A percentile compares a stretch with the other conserved stretches of the same genome.
Evolutionary conservation across 2,113 vertebrate genomes (phyloP).

Genomic region (Cinclus mexicanus): DNA sequence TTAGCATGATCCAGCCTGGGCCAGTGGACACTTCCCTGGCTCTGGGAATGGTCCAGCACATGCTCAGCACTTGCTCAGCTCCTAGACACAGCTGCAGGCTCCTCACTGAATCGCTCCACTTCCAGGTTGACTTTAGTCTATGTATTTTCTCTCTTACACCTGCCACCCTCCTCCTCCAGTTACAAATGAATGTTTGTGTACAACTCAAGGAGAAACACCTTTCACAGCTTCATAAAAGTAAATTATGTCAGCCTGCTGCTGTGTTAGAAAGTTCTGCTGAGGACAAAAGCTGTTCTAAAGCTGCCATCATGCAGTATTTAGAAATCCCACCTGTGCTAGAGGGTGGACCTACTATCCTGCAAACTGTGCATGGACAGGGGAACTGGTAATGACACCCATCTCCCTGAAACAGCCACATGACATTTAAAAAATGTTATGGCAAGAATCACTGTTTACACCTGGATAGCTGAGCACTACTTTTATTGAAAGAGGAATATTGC

Average conservation of each 20-base stretch:
- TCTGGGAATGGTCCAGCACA: not conserved
- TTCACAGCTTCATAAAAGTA: not conserved
- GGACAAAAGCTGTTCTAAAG: not conserved
- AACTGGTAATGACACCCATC: not conserved
- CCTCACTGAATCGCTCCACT: not conserved
- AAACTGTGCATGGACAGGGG: not conserved
- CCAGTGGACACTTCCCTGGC: not conserved
- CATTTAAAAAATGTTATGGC: not conserved
- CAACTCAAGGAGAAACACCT: slow-evolving; percentile 22
- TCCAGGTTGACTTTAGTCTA: not conserved
- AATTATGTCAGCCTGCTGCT: not conserved
- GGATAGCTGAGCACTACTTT: not conserved
- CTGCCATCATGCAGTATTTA: not conserved
- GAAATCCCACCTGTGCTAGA: not conserved
- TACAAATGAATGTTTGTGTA: slow-evolving; percentile 8
- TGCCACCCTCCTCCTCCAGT: not conserved
- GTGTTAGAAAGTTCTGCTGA: not conserved
- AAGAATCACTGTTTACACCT: not conserved
- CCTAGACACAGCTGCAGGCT: not conserved
- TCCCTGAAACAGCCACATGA: not conserved
- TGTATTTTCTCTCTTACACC: not conserved
- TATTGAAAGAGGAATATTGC: not conserved
- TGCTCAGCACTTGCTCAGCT: not conserved
- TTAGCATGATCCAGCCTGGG: not conserved
- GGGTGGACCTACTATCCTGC: not conserved